These are phyloP conservation scores for Podarcis raffonei DNA, from an alignment of 2,113 vertebrate species.

Conservation along the genomic window DNA sequence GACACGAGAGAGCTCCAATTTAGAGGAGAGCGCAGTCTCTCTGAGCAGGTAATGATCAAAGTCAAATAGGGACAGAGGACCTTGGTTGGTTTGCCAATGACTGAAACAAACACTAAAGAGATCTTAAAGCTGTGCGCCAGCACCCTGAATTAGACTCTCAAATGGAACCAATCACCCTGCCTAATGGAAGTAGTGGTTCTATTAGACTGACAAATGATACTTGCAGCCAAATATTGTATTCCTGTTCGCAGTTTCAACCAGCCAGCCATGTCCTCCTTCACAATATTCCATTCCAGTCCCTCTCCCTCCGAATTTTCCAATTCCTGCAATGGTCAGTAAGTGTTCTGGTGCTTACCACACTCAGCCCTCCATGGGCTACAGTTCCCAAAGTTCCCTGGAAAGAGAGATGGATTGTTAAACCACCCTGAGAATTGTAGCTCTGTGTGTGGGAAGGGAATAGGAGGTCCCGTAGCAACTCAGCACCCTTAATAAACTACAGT, in stretches of 20 bases:
- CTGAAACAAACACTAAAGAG: conserved; percentile 1
- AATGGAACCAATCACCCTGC: neutral
- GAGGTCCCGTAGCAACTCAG: too few species aligned
- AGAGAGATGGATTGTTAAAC: too few species aligned
- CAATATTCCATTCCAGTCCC: neutral
- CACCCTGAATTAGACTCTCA: neutral
- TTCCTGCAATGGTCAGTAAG: neutral
- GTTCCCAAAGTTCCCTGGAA: too few species aligned
- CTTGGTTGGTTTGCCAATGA: conserved; percentile 15
- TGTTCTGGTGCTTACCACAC: neutral
- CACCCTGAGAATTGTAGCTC: too few species aligned
- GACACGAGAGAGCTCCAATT: conserved; percentile 17
- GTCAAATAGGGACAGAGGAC: conserved; percentile 11
- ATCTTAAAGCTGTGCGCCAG: neutral
- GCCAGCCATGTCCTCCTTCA: neutral
- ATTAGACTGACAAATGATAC: neutral
- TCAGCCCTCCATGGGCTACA: neutral
- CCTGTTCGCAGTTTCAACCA: neutral
- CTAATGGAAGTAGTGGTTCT: neutral
- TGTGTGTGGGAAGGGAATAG: too few species aligned
- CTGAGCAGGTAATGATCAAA: conserved; percentile 13
- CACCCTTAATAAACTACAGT: too few species aligned
- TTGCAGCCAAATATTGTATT: neutral
- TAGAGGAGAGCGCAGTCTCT: neutral
- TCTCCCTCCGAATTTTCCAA: neutral